These are phyloP conservation scores for Trypoxylon attenuatum DNA, from an alignment of 2,888 invertebrate species.

Conservation along the genomic window DNA sequence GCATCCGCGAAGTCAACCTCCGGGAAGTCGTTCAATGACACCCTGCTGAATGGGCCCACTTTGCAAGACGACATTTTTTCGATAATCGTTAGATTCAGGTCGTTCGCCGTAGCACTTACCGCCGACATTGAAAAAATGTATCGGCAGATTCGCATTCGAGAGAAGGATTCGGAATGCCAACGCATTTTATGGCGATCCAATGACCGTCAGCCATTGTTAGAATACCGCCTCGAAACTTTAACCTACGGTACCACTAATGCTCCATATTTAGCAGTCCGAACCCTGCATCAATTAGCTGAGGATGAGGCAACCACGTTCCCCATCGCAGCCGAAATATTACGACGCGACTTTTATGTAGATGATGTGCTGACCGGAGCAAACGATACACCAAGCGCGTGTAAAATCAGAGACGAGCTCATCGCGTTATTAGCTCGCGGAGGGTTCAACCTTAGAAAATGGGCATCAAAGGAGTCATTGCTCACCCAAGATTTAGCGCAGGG, in stretches of 20 bases:
- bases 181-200: not conserved
- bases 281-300: not conserved
- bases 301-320: not conserved
- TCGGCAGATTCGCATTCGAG: not conserved
- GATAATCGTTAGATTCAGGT: not conserved
- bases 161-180: not conserved
- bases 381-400: not conserved
- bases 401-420: not conserved
- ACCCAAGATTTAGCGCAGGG: too few species aligned
- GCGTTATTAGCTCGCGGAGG: too few species aligned
- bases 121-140: not conserved
- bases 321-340: not conserved
- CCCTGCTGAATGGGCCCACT: not conserved
- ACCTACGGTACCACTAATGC: not conserved
- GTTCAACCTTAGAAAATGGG: too few species aligned
- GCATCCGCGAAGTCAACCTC: not conserved
- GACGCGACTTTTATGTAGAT: not conserved
- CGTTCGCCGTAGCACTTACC: not conserved
- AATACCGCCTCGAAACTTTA: not conserved
- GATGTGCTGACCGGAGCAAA: not conserved
- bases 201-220: not conserved
- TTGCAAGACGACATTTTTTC: not conserved
- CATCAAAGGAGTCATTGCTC: too few species aligned
- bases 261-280: not conserved
- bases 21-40: not conserved